Conservation (phyloP, 2,113 vertebrate genomes). For the Hippocampus barbouri region DNA sequence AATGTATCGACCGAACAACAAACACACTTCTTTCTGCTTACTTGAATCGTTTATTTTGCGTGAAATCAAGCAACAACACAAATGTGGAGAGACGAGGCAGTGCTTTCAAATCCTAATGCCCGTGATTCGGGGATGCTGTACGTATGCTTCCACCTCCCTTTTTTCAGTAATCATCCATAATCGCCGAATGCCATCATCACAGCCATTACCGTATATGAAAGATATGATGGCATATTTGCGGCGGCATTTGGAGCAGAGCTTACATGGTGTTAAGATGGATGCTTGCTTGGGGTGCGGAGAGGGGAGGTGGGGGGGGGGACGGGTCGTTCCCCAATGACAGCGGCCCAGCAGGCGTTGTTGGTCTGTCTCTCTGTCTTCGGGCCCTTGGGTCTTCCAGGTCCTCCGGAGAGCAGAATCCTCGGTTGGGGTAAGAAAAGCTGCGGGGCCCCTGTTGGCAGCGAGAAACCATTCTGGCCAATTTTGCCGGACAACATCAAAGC, state of each 20-base stretch:
- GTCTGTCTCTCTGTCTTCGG: slow-evolving; percentile 26
- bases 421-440: slow-evolving; percentile 44
- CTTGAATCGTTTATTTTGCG: background rate
- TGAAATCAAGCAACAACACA: background rate
- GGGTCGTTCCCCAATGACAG: slow-evolving; percentile 44
- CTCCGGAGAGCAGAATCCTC: slow-evolving; percentile 43
- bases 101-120: background rate
- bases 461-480: slow-evolving; percentile 1
- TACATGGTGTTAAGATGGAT: slow-evolving; percentile 6
- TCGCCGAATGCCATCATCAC: slow-evolving; percentile 28
- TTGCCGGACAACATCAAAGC: background rate
- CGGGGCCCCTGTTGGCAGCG: slow-evolving; percentile 53
- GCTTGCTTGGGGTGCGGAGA: slow-evolving; percentile 38
- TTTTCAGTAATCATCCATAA: slow-evolving; percentile 19
- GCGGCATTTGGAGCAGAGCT: background rate
- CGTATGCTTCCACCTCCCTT: background rate
- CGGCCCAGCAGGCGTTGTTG: slow-evolving; percentile 62
- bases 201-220: slow-evolving; percentile 34
- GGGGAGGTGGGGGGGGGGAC: slow-evolving; percentile 28
- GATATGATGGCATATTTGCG: slow-evolving; percentile 1
- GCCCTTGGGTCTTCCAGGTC: slow-evolving; percentile 29
- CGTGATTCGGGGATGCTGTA: background rate
- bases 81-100: background rate
- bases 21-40: background rate
- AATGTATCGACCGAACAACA: background rate